Evolutionary conservation across 2,888 invertebrate genomes (phyloP).

Genomic region (Disparrhopalites patrizii): DNA sequence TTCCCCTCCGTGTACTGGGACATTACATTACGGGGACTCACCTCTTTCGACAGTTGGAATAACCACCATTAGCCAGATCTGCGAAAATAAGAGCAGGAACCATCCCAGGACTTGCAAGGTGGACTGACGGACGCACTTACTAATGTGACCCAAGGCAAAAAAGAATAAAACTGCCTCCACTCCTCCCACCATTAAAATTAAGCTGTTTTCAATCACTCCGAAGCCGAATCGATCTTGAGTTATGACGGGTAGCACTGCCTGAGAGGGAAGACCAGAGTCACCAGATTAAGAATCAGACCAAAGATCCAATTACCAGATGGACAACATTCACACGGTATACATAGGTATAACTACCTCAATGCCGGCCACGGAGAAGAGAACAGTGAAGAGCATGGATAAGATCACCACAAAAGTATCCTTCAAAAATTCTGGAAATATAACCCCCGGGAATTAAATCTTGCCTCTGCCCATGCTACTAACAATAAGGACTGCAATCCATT

Average conservation of each 20-base stretch:
- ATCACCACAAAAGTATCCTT: background rate
- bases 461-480: too few species aligned
- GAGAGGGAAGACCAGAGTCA: too few species aligned
- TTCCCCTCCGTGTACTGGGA: too few species aligned
- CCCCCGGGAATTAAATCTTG: too few species aligned
- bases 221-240: conserved; percentile 51
- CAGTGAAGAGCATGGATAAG: background rate
- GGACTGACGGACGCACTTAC: conserved; percentile 50
- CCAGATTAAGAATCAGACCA: too few species aligned
- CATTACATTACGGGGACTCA: too few species aligned
- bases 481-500: too few species aligned
- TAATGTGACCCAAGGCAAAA: conserved; percentile 50
- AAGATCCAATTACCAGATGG: too few species aligned
- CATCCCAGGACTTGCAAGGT: conserved; percentile 50
- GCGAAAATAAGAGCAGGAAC: conserved; percentile 48
- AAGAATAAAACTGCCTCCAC: conserved; percentile 51
- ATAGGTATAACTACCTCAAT: too few species aligned
- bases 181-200: conserved; percentile 52
- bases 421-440: too few species aligned
- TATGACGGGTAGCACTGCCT: conserved; percentile 53
- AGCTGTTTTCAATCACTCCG: conserved; percentile 52
- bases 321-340: too few species aligned
- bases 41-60: background rate
- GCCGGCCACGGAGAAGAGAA: background rate
- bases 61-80: conserved; percentile 49